Evolutionary conservation across 2,113 vertebrate species (phyloP).

Genomic region (Myrmecophaga tridactyla): DNA sequence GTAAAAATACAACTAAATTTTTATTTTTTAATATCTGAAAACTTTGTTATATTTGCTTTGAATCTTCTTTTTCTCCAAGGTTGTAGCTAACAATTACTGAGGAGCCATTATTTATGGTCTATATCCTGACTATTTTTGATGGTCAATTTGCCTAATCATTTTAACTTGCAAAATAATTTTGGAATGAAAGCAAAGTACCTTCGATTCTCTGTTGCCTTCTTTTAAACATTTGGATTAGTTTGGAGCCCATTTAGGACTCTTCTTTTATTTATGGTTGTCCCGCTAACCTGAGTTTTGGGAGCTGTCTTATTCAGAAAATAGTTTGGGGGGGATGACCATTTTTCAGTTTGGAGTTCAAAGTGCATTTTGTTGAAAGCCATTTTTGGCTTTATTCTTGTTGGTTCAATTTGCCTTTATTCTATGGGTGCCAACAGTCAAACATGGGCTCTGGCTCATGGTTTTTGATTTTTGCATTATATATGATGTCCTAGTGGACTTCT

Average conservation of each 20-base stretch:
- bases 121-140: neutral
- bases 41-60: neutral
- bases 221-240: neutral
- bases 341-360: neutral
- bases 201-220: constrained; percentile 57
- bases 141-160: neutral
- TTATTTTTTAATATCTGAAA: no score
- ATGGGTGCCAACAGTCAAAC: neutral
- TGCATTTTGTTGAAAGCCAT: neutral
- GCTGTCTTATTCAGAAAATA: neutral
- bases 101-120: neutral
- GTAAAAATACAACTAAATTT: no score
- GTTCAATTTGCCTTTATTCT: neutral
- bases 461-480: neutral
- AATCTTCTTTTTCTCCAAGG: neutral
- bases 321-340: neutral
- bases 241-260: neutral
- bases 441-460: neutral
- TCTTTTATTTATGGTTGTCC: neutral
- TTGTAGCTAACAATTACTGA: neutral
- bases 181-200: constrained; percentile 71
- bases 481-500: neutral
- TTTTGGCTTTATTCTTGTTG: accelerated
- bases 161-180: neutral
- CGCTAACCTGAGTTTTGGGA: neutral